Percentiles rank a stretch among this genome's conserved stretches.
Conservation (phyloP, 1,140 invertebrate genomes). For the Myzus persicae region DNA sequence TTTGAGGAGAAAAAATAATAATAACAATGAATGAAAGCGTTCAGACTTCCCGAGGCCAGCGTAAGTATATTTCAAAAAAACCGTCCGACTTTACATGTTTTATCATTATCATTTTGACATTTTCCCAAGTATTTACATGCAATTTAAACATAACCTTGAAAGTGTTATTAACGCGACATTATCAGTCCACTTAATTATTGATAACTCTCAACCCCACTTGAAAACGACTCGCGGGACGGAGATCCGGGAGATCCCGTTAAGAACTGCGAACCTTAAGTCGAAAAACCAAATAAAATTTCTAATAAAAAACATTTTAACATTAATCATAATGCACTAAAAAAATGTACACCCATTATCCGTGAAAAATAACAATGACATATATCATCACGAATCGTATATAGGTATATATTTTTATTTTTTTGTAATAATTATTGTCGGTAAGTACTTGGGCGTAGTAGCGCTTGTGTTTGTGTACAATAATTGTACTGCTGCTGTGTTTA, state of each 20-base stretch:
- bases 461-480: background rate
- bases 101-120: conserved; percentile 11
- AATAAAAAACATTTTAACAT: background rate
- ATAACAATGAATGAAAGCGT: background rate
- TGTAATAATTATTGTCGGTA: background rate
- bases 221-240: background rate
- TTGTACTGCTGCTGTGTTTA: background rate
- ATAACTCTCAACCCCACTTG: conserved; percentile 20
- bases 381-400: background rate
- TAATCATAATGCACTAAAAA: background rate
- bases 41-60: background rate
- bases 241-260: too few relatives aligned
- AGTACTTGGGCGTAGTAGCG: background rate
- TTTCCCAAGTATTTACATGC: conserved; percentile 14
- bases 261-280: background rate
- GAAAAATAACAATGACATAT: background rate
- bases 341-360: background rate
- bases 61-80: background rate
- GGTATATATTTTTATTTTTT: background rate
- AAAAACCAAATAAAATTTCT: background rate
- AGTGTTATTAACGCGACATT: conserved; percentile 14
- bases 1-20: background rate
- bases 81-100: conserved; percentile 27
- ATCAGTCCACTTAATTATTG: conserved; percentile 13
- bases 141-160: conserved; percentile 50